Conservation (phyloP, 2,888 invertebrate genomes). For the Chrysina gloriosa region DNA sequence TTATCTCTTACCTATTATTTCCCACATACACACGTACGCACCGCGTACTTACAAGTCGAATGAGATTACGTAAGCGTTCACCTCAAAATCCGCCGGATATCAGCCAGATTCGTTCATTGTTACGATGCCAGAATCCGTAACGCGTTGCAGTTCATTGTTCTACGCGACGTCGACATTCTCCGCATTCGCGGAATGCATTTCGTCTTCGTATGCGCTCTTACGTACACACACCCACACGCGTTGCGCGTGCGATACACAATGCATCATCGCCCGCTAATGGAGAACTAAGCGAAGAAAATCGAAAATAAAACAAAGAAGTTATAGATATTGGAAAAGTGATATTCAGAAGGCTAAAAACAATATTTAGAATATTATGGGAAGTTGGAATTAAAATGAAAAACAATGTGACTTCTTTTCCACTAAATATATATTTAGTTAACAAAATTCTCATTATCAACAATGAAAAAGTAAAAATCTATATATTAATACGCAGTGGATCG, state of each 20-base stretch:
- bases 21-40: background rate
- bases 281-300: too few species aligned
- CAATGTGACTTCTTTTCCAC: too few species aligned
- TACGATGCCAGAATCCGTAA: conserved; percentile 12
- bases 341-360: too few species aligned
- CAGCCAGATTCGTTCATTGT: conserved; percentile 18
- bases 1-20: background rate
- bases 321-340: too few species aligned
- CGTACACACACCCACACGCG: background rate
- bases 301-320: too few species aligned
- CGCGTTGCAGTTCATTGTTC: conserved; percentile 30
- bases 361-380: too few species aligned
- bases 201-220: background rate
- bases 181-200: conserved; percentile 14
- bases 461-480: too few species aligned
- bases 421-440: too few species aligned
- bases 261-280: too few species aligned
- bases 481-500: too few species aligned
- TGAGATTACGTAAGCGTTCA: conserved; percentile 4
- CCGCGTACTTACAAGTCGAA: background rate
- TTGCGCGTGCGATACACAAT: background rate
- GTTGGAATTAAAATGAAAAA: too few species aligned
- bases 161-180: conserved; percentile 4
- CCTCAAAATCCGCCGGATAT: conserved; percentile 24
- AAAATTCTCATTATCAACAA: too few species aligned